These are phyloP conservation scores for Pseudopodoces humilis DNA, from an alignment of 2,113 vertebrate species.

Conservation along the genomic window DNA sequence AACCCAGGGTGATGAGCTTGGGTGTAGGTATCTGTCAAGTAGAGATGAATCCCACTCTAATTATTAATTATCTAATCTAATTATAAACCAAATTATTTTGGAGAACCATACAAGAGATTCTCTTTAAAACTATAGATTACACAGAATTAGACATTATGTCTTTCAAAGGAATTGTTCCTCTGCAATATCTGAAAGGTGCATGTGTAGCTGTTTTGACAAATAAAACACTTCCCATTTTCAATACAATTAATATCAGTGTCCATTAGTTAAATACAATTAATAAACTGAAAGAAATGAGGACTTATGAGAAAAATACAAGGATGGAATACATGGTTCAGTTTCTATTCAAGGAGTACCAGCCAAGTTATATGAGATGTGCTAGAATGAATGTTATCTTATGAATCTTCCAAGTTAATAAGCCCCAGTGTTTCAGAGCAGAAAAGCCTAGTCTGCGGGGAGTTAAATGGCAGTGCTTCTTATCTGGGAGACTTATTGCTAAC, in stretches of 20 bases:
- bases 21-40: not conserved
- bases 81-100: not conserved
- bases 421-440: not conserved
- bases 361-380: not conserved
- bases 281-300: not conserved
- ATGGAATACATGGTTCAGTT: not conserved
- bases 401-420: not conserved
- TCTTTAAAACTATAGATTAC: not conserved
- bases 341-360: not conserved
- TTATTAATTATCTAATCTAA: too few relatives aligned
- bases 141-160: not conserved
- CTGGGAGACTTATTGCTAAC: not conserved
- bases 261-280: not conserved
- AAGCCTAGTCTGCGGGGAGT: not conserved
- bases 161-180: not conserved
- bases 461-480: not conserved
- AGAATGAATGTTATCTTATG: slow-evolving; percentile 4
- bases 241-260: not conserved
- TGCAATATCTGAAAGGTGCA: not conserved
- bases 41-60: not conserved
- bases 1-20: not conserved
- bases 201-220: not conserved
- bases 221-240: not conserved
- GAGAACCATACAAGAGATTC: not conserved
- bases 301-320: not conserved